These are phyloP conservation scores for Anthophora plumipes DNA, from an alignment of 2,888 invertebrate species.

Conservation along the genomic window DNA sequence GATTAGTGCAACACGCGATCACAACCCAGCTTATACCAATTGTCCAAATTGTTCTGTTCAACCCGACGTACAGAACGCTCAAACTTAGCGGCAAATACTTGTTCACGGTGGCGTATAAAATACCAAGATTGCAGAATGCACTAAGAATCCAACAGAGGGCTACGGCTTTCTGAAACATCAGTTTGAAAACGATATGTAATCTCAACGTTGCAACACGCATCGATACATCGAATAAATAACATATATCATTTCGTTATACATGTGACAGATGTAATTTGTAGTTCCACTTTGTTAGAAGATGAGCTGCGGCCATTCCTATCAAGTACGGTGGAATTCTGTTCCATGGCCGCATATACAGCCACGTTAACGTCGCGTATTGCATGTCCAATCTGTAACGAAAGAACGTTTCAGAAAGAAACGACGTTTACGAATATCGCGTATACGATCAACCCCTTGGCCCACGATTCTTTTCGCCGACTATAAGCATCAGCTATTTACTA, in stretches of 20 bases:
- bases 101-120: constrained; percentile 83
- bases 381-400: constrained; percentile 82
- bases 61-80: constrained; percentile 85
- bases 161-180: constrained; percentile 76
- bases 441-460: no score
- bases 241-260: constrained; percentile 58
- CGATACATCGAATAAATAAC: background rate
- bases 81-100: constrained; percentile 84
- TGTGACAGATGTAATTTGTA: constrained; percentile 72
- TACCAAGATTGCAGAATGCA: constrained; percentile 82
- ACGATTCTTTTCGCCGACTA: no score
- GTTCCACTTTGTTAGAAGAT: constrained; percentile 81
- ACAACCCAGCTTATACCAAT: constrained; percentile 86
- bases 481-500: no score
- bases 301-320: constrained; percentile 85
- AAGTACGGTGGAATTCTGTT: constrained; percentile 82
- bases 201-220: background rate
- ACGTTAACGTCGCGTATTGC: constrained; percentile 80
- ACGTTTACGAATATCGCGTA: no score
- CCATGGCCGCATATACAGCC: constrained; percentile 84
- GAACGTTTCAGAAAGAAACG: no score
- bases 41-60: constrained; percentile 86
- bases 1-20: constrained; percentile 86
- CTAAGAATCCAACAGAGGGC: constrained; percentile 82
- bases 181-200: background rate